Evolutionary conservation across 1,140 invertebrate genomes (phyloP).

Genomic region (Harpegnathos saltator): DNA sequence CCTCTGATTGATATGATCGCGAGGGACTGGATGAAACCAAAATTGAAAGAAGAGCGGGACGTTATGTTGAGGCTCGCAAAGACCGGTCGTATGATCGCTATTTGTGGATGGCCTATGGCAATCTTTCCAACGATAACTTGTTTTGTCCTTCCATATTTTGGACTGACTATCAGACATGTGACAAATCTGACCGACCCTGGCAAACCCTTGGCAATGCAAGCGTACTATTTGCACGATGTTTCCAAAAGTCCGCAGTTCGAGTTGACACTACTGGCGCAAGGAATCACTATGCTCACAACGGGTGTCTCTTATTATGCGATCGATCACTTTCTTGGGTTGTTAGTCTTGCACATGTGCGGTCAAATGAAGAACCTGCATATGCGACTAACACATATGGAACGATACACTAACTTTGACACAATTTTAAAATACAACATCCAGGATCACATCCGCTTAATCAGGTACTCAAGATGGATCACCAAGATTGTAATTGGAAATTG

Average conservation of each 20-base stretch:
- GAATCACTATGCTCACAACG: not conserved
- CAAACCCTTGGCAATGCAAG: slow-evolving; percentile 6
- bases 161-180: not conserved
- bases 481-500: too few species aligned
- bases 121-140: not conserved
- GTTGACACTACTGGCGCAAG: slow-evolving; percentile 18
- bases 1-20: slow-evolving; percentile 34
- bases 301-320: slow-evolving; percentile 25
- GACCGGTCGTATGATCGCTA: not conserved
- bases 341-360: slow-evolving; percentile 38
- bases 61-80: slow-evolving; percentile 21
- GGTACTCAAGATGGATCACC: too few species aligned
- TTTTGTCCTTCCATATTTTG: not conserved
- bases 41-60: slow-evolving; percentile 19
- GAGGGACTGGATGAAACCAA: slow-evolving; percentile 40
- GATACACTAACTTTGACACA: too few species aligned
- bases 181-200: slow-evolving; percentile 11
- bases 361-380: not conserved
- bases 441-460: too few species aligned
- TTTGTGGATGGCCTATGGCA: not conserved
- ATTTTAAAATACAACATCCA: too few species aligned
- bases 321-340: slow-evolving; percentile 36
- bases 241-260: slow-evolving; percentile 35
- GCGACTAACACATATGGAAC: too few species aligned
- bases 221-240: slow-evolving; percentile 35